Percentiles rank a stretch among this genome's conserved stretches.
phyloP scores from a whole-genome alignment of 2,797 vertebrate genomes.

The Scyliorhinus canicula region DNA sequence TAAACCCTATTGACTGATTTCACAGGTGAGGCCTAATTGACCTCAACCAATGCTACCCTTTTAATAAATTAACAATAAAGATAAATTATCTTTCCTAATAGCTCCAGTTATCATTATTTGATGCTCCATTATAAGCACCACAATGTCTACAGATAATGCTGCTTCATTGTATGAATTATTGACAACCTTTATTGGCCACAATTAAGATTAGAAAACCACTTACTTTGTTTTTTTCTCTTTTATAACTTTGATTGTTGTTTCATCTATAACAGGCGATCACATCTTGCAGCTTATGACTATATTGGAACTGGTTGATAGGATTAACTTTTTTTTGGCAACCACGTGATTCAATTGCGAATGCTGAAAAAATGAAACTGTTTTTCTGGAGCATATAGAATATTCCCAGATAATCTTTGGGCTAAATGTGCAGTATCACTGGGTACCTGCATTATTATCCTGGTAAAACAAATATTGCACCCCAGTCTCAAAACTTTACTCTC shows the following conservation, averaged over 20 bases:
- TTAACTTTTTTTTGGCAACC: background rate
- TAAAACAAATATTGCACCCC: background rate
- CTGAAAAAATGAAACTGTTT: background rate
- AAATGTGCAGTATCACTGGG: background rate
- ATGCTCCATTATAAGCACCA: constrained; percentile 10
- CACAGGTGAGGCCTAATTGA: background rate
- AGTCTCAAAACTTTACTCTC: background rate
- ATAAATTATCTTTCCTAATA: constrained; percentile 7
- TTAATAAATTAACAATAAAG: constrained; percentile 20
- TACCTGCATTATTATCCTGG: background rate
- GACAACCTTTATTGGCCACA: background rate
- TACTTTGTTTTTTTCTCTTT: background rate
- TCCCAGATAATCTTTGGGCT: background rate
- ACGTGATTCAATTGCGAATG: background rate
- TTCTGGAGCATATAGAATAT: background rate
- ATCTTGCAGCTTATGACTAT: background rate
- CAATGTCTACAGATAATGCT: background rate
- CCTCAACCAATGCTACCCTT: background rate
- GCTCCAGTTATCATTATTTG: background rate
- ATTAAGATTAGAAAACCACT: background rate
- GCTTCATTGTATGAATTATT: background rate
- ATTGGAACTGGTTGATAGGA: background rate
- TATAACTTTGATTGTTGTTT: background rate
- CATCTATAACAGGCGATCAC: background rate
- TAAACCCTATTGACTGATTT: background rate